Evolutionary conservation across 2,113 vertebrate genomes (phyloP), one percentile per base, ranked within the genome.

Genomic region (Baryphthengus martii): DNA sequence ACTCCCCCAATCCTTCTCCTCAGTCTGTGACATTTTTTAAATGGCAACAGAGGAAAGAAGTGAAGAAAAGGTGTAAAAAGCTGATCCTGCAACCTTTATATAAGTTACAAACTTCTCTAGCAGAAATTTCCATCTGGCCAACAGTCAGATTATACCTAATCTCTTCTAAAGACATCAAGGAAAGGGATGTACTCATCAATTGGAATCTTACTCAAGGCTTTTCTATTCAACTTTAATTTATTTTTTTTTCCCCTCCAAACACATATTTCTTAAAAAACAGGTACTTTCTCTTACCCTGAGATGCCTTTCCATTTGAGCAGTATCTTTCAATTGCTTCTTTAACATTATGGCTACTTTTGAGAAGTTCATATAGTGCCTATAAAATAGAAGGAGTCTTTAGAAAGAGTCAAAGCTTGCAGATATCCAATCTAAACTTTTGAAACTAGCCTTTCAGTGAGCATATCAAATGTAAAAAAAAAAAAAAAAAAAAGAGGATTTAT

Each of bases 351-450:
- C 98, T 98, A 96, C 98, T 99, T 96, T 98, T 99, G 62, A 99
- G 96, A 94, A 99, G 99, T 96, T 99, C 99, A 95, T 98, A 97
- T 55, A 99, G 98, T 6, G 99, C 99, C 99, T 99, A 59, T 1
- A n/a, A 94, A 67, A 84, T 17, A 28, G 40, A 81, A 79, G 25
- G 89, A 83, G n/a, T n/a, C 13, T 88, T 84, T 37, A 87, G 50
- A 65, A 82, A 83, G 33, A 79, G 17, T 37, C 7, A 13, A 55
- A 58, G 14, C 56, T 93, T 47, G 31, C 7, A 47, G 49, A 61
- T 21, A 75, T 24, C 8, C 17, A 45, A 33, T 15, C 18, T 24
- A 84, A 3, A 77, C 2, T 7, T 63, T 24, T 21, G 17, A 45
- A 83, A 26, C 9, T 37, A 66, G 33, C 24, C 26, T 58, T 66